Base-by-base conservation (phyloP, 1,140 invertebrate species). In the Papilio aristodemus region DNA sequence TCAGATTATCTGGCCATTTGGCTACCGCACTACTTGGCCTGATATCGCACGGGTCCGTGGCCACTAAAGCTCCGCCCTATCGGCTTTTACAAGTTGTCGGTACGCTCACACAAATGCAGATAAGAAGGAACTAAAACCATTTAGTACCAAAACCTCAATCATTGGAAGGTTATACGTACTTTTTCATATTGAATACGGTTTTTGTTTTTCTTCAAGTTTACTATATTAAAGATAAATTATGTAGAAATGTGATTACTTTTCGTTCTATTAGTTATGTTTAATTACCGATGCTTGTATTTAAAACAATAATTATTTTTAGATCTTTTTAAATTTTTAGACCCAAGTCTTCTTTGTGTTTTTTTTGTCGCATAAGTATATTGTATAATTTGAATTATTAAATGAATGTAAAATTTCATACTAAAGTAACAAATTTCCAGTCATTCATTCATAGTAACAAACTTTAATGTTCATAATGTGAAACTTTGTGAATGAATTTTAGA, bases 1-100 rank as follows among this genome's bases (percentile, higher is more conserved):
- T 82, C 77, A 71, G 78, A 82, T 81, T 78, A 79, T 80, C 71
- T 76, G 54, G 69, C 71, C 73, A 74, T 80, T 81, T 74, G 68
- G 74, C 46, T 67, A 62, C 67, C 63, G 37, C 50, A 69, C 62
- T 67, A 67, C 67, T 77, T 73, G 70, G 63, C 68, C 68, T 64
- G 67, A 72, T 80, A 80, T 83, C 77, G 69, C 46, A 27, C 66
- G 60, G 46, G 43, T 70, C 67, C 57, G 70, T 43, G 46, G 63
- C 50, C 66, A 80, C 71, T 78, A 78, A 80, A 80, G 70, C 71
- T 68, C 69, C 72, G 37, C 67, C 72, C 74, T 81, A 81, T 81
- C 79, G 73, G 76, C 64, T 63, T 75, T 81, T 74, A 81, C 79
- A 73, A 74, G 57, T 77, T 71, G 73, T 71, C 75, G 72, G 71